Percentiles rank a stretch among this genome's conserved stretches.
These are phyloP conservation scores for Brachyopa scutellaris DNA, from an alignment of 2,888 invertebrate species.

Conservation along the genomic window DNA sequence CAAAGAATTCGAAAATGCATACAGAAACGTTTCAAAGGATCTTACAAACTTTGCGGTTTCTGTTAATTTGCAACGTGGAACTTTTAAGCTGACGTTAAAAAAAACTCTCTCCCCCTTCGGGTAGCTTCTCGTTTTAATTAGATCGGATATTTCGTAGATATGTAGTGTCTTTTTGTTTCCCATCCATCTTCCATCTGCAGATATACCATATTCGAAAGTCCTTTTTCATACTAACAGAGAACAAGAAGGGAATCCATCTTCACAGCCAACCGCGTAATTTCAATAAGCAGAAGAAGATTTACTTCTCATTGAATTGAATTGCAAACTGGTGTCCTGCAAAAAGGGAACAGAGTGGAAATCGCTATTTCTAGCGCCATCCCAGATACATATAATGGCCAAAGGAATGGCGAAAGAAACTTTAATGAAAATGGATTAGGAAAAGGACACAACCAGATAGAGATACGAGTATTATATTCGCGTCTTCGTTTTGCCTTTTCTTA, in stretches of 20 bases:
- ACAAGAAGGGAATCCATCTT: too few relatives aligned
- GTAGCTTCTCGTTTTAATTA: conserved; percentile 5
- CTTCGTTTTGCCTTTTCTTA: conserved; percentile 20
- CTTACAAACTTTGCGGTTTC: neutral
- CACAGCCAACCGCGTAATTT: too few relatives aligned
- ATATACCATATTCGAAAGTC: neutral
- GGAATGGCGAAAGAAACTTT: conserved; percentile 31
- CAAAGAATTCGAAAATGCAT: too few relatives aligned
- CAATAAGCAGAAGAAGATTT: too few relatives aligned
- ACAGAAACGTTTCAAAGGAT: too few relatives aligned
- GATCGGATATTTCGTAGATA: conserved; percentile 2
- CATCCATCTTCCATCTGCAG: neutral
- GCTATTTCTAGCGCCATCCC: neutral
- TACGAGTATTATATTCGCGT: neutral
- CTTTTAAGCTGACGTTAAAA: neutral
- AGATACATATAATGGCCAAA: conserved; percentile 13
- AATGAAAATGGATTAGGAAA: conserved; percentile 39
- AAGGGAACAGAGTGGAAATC: conserved; percentile 16
- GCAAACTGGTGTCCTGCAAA: conserved; percentile 23
- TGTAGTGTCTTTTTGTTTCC: neutral
- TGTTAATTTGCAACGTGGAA: neutral
- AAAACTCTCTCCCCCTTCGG: neutral
- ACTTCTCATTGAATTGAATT: conserved; percentile 48
- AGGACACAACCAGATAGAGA: neutral
- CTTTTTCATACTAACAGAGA: neutral